Conservation (phyloP, 2,797 vertebrate species). For the Harpagifer antarcticus region DNA sequence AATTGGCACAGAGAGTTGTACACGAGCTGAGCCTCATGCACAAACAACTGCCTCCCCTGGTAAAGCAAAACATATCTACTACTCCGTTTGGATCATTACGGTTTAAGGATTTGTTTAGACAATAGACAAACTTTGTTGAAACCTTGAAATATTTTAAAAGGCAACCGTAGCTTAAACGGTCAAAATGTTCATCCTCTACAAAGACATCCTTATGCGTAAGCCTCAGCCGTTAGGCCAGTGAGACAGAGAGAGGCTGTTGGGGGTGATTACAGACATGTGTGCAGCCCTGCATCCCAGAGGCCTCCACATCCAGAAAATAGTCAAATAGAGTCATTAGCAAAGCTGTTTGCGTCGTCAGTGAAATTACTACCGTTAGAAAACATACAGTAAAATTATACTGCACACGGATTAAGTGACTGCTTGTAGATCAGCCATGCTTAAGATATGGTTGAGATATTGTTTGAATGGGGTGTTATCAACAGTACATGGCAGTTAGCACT, state of each 20-base stretch:
- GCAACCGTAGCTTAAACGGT: constrained; percentile 56
- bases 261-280: constrained; percentile 59
- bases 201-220: constrained; percentile 74
- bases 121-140: constrained; percentile 4
- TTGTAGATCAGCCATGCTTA: not conserved
- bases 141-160: constrained; percentile 21
- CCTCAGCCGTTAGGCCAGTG: constrained; percentile 40
- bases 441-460: not conserved
- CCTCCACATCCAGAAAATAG: constrained; percentile 18
- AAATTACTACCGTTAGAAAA: constrained; percentile 35
- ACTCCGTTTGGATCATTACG: not conserved
- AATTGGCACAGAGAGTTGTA: constrained; percentile 8
- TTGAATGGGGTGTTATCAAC: no score
- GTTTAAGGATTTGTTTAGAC: not conserved
- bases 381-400: not conserved
- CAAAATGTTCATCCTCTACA: constrained; percentile 73
- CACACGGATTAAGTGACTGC: not conserved
- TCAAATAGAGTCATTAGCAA: constrained; percentile 45
- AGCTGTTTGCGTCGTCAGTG: constrained; percentile 2
- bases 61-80: not conserved
- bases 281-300: constrained; percentile 32
- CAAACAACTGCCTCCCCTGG: not conserved
- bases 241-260: constrained; percentile 70
- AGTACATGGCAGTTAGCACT: no score
- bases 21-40: not conserved